Evolutionary conservation across 1,140 invertebrate species (phyloP), one percentile per base, ranked within the genome.

Genomic region (Aculops lycopersici): DNA sequence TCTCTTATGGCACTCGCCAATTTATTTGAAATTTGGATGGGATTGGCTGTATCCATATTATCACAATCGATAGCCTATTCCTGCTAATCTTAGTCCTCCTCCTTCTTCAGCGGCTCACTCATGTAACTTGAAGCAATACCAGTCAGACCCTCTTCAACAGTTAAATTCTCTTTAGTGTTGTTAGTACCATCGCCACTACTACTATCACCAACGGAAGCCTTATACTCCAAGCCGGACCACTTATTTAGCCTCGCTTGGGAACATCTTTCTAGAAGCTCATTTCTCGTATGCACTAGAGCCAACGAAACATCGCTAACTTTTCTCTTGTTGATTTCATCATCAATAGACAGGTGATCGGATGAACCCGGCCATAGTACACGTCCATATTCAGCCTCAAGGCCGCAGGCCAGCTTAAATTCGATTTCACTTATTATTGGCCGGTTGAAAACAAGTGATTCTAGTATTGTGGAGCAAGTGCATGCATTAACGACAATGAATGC

Each of bases 311-410:
- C 43, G 44, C 38, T 43, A 21, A 45, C 16, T n/a, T 31, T n/a
- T 41, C 14, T 45, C 14, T 46, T 20, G 35, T 21, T 47, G 24
- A 17, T 14, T 16, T 21, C 31, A 14, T 43, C 18, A 2, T 21
- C 19, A 20, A 15, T 35, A 17, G n/a, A 17, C 3, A 17, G 17
- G 21, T 17, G 20, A 19, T 16, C 3, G 36, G 24, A 44, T 45
- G 31, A 35, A 24, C 24, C 41, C 57, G 51, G 24, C 43, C 43
- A 44, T 20, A n/a, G 15, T 12, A 44, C 36, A 14, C 21, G 16
- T 15, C 43, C 43, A 35, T 44, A 44, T n/a, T 12, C 2, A 4
- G 21, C 36, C 3, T 24, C n/a, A 4, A 24, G 4, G 8, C 21
- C 21, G 15, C 2, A 36, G 18, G 20, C 40, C 13, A 44, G 41